Percentiles rank a stretch among this genome's conserved stretches.
Conservation (phyloP, 2,888 invertebrate genomes). For the Leptopterna dolabrata region DNA sequence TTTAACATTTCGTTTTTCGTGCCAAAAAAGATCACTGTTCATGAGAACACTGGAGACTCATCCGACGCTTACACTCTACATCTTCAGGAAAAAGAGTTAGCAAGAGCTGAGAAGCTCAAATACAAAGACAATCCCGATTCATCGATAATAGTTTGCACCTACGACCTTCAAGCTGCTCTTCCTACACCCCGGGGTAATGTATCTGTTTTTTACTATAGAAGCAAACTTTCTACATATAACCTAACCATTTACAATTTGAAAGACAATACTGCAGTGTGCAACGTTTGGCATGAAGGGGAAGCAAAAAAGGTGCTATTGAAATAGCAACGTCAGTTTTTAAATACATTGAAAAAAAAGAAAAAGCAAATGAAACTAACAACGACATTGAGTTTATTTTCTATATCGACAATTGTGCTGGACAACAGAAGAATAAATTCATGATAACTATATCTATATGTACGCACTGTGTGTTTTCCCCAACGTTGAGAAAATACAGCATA, state of each 20-base stretch:
- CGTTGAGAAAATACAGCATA: conserved; percentile 58
- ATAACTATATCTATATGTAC: background rate
- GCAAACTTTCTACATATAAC: conserved; percentile 36
- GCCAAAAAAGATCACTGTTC: no score
- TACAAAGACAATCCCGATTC: conserved; percentile 55
- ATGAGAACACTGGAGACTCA: no score
- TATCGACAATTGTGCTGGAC: no score
- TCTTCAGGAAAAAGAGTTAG: conserved; percentile 60
- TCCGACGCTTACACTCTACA: background rate
- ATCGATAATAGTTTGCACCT: conserved; percentile 59
- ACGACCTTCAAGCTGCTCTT: conserved; percentile 63
- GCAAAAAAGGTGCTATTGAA: no score
- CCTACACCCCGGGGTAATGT: conserved; percentile 62
- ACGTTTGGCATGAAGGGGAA: no score
- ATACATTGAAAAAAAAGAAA: conserved; percentile 17
- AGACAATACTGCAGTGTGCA: background rate
- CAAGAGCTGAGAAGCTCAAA: conserved; percentile 59
- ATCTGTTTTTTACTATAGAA: conserved; percentile 62
- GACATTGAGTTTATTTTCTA: conserved; percentile 44
- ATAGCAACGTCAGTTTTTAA: no score
- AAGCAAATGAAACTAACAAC: background rate
- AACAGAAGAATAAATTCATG: conserved; percentile 23
- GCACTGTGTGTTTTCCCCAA: background rate
- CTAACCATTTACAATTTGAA: conserved; percentile 22
- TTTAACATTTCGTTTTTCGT: no score